These are phyloP conservation scores for Eueides isabella DNA, from an alignment of 1,140 invertebrate genomes.

Conservation along the genomic window DNA sequence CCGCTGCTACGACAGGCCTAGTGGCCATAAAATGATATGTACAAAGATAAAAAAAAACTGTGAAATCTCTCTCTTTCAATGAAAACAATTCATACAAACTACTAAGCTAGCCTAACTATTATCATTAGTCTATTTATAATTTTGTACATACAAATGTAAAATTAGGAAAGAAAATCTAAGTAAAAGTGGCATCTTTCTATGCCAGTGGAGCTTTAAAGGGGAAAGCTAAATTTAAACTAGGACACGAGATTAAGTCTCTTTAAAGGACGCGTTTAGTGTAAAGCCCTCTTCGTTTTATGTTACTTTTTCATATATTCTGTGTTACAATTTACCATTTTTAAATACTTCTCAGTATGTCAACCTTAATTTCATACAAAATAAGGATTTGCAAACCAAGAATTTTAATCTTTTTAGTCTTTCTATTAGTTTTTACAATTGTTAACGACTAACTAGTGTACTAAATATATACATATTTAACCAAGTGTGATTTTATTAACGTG, in stretches of 20 bases:
- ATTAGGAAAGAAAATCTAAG: neutral
- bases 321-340: neutral
- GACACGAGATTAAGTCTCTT: neutral
- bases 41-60: too few relatives aligned
- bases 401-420: too few relatives aligned
- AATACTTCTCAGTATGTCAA: neutral
- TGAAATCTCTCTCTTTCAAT: too few relatives aligned
- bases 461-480: too few relatives aligned
- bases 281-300: neutral
- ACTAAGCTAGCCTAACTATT: neutral
- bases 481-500: too few relatives aligned
- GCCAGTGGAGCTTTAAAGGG: neutral
- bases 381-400: too few relatives aligned
- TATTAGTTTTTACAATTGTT: too few relatives aligned
- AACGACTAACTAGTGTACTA: too few relatives aligned
- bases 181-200: neutral
- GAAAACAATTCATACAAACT: neutral
- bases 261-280: constrained; percentile 1
- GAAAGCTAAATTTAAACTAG: constrained; percentile 9
- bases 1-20: too few relatives aligned
- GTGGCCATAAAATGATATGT: too few relatives aligned
- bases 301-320: neutral
- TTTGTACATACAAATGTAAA: neutral
- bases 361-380: neutral
- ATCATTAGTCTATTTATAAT: neutral